phyloP scores from a whole-genome alignment of 2,797 vertebrate species.

The Otolemur crassicaudatus region DNA sequence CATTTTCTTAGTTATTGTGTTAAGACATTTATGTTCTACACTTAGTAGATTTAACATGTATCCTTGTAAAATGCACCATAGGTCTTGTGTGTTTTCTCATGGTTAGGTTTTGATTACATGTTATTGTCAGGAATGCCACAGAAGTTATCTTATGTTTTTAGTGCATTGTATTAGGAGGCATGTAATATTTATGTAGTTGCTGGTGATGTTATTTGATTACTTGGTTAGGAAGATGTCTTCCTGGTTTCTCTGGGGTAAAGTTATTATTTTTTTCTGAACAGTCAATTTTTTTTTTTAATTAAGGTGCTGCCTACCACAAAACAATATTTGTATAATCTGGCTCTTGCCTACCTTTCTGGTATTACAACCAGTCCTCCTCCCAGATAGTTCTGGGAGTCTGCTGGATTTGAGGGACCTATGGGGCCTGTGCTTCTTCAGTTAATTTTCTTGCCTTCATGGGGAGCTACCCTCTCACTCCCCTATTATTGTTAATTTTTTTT shows the following conservation, averaged over 20 bases:
- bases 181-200: background rate
- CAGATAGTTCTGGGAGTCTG: background rate
- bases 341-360: background rate
- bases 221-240: background rate
- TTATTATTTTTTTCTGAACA: background rate
- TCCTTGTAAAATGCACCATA: too few relatives aligned
- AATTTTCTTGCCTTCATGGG: background rate
- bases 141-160: background rate
- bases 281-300: background rate
- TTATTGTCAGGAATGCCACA: background rate
- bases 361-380: background rate
- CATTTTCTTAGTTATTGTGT: too few relatives aligned
- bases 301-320: background rate
- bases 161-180: background rate
- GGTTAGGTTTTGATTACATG: background rate
- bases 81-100: background rate
- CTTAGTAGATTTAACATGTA: too few relatives aligned
- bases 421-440: background rate
- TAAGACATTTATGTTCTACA: too few relatives aligned
- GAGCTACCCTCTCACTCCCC: background rate
- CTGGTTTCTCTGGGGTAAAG: background rate
- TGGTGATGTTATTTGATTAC: slow-evolving; percentile 35
- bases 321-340: background rate
- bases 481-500: background rate
- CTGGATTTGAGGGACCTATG: background rate